Evolutionary conservation across 2,113 vertebrate species (phyloP), one percentile per base, ranked within the genome.

Genomic region (Brevimyrus niger): DNA sequence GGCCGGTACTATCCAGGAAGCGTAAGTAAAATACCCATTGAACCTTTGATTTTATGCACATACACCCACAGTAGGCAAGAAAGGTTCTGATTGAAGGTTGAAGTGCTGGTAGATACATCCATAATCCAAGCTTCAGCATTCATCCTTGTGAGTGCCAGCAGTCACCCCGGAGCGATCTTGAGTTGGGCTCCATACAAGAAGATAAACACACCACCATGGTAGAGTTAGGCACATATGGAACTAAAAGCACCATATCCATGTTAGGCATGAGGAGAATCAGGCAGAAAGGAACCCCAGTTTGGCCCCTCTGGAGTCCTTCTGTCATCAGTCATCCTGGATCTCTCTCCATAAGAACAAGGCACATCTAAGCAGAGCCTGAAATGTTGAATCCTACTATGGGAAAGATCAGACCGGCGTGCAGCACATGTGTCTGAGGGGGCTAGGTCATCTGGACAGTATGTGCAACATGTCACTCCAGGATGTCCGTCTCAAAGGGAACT

Each of bases 401-500:
- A 85, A 83, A 9, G 42, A 23, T 83, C 4, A 42, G 13, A 48
- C 15, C 15, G n/a, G 53, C 31, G 55, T 19, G 27, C 69, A 82
- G 35, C 65, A 6, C 10, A 5, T 61, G 3, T 58, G 83, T 35
- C 38, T 35, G 51, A 13, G 44, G 44, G 23, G 82, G n/a, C 31
- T 3, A 1, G 23, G 42, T n/a, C 38, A 46, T 23, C 27, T 17
- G 27, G n/a, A n/a, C n/a, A n/a, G n/a, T 82, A 17, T 19, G 44
- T 23, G 44, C 19, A 46, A 84, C 31, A 42, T 73, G 73, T 98
- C 95, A 99, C 94, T 99, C 98, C 95, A 98, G 94, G 93, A 99
- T 99, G 92, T 99, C 98, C 0, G 98, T 99, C 94, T 99, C 98
- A 88, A 99, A 99, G 0, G 98, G 98, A 88, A 98, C 98, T 92